Conservation (phyloP, 2,888 invertebrate genomes). For the Papilio elwesi region DNA sequence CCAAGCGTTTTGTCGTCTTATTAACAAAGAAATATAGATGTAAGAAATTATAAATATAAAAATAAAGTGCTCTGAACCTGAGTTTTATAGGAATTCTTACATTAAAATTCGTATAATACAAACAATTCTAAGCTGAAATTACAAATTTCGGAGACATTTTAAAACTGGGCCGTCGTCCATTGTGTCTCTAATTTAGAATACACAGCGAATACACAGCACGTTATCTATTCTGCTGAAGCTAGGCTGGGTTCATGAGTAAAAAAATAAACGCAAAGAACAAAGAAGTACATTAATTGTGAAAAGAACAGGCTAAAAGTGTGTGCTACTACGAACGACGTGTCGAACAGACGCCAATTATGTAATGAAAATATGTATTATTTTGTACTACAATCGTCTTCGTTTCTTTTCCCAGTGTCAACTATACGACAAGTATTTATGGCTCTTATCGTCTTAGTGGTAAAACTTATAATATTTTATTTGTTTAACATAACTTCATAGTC, state of each 20-base stretch:
- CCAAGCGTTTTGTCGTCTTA: too few relatives aligned
- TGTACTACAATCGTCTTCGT: background rate
- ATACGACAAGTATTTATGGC: too few relatives aligned
- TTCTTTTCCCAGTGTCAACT: too few relatives aligned
- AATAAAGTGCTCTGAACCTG: background rate
- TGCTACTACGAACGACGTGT: background rate
- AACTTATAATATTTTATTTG: too few relatives aligned
- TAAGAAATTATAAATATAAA: background rate
- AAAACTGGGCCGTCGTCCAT: constrained; percentile 34
- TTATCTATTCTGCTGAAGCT: constrained; percentile 25
- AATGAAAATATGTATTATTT: background rate
- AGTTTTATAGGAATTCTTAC: background rate
- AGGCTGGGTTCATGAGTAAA: constrained; percentile 8
- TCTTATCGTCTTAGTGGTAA: too few relatives aligned
- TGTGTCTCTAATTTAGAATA: constrained; percentile 37
- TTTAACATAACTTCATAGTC: too few relatives aligned
- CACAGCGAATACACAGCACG: constrained; percentile 16
- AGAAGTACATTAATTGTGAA: background rate
- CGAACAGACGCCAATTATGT: background rate
- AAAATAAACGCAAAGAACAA: constrained; percentile 3
- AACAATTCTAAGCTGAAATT: constrained; percentile 27
- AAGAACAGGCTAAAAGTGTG: background rate
- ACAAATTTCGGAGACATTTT: constrained; percentile 29
- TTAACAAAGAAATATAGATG: too few relatives aligned
- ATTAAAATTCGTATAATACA: constrained; percentile 1